These are phyloP conservation scores for Halictus quadricinctus DNA, from an alignment of 2,888 invertebrate genomes.

Conservation along the genomic window DNA sequence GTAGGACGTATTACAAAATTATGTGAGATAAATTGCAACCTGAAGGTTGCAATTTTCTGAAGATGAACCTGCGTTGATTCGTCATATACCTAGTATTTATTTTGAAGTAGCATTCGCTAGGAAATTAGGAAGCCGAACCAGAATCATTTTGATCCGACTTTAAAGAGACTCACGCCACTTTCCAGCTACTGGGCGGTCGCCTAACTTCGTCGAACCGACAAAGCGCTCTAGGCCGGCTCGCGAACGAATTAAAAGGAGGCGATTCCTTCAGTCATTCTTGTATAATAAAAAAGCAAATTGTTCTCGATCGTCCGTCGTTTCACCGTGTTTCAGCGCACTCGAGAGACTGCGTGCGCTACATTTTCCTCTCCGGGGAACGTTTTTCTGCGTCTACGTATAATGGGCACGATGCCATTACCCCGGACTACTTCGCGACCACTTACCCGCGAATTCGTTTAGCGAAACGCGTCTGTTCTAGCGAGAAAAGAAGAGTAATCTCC, in stretches of 20 bases:
- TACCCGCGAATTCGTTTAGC: neutral
- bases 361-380: constrained; percentile 30
- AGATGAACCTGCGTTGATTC: neutral
- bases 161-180: neutral
- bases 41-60: too few species aligned
- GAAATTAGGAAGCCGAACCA: neutral
- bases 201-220: neutral
- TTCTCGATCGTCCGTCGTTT: constrained; percentile 12
- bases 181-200: neutral
- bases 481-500: constrained; percentile 1
- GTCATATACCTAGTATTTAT: neutral
- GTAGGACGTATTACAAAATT: too few species aligned
- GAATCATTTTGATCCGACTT: neutral
- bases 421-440: constrained; percentile 35
- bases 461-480: neutral
- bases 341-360: constrained; percentile 47
- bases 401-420: constrained; percentile 50
- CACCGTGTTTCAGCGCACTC: neutral
- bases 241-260: constrained; percentile 11
- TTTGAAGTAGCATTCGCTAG: neutral
- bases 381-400: constrained; percentile 50
- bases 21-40: too few species aligned
- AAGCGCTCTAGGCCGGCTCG: neutral
- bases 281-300: constrained; percentile 2
- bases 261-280: neutral